phyloP scores from a whole-genome alignment of 2,888 invertebrate genomes.

The Cistogaster globosa region DNA sequence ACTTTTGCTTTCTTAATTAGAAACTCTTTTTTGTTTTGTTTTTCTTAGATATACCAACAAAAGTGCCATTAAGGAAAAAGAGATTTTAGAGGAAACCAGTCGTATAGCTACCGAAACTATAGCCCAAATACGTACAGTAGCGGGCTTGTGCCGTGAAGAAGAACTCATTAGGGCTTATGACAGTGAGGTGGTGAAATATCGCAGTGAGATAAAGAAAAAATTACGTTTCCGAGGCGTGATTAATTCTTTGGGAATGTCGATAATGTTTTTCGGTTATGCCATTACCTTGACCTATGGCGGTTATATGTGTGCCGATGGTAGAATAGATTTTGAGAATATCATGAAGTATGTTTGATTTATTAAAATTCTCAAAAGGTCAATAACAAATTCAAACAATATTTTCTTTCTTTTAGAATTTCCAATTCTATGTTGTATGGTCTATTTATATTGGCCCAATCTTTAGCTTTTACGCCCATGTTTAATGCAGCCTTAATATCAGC shows the following conservation, averaged over 20 bases:
- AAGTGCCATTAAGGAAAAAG: constrained; percentile 86
- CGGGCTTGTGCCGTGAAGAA: constrained; percentile 87
- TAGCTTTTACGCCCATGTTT: constrained; percentile 91
- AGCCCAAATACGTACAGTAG: constrained; percentile 88
- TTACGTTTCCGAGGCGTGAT: constrained; percentile 87
- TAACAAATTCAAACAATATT: not conserved
- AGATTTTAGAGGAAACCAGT: constrained; percentile 87
- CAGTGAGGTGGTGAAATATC: constrained; percentile 84
- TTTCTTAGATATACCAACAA: constrained; percentile 84
- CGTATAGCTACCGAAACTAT: constrained; percentile 90
- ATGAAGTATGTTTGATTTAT: constrained; percentile 85
- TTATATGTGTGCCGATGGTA: constrained; percentile 86
- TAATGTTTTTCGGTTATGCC: constrained; percentile 89
- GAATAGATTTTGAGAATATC: constrained; percentile 87
- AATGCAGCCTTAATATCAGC: constrained; percentile 89
- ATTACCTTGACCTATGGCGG: constrained; percentile 89
- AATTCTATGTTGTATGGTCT: constrained; percentile 90
- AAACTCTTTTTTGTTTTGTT: not conserved
- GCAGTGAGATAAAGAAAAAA: constrained; percentile 84
- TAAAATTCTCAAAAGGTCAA: not conserved
- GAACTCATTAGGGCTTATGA: constrained; percentile 85
- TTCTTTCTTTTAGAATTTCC: constrained; percentile 80
- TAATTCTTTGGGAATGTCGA: constrained; percentile 88
- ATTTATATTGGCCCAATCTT: constrained; percentile 91
- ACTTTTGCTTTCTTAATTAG: not conserved